A percentile compares a stretch with the other conserved stretches of the same genome.
Conservation (phyloP, 2,797 vertebrate genomes). For the Labroides dimidiatus region DNA sequence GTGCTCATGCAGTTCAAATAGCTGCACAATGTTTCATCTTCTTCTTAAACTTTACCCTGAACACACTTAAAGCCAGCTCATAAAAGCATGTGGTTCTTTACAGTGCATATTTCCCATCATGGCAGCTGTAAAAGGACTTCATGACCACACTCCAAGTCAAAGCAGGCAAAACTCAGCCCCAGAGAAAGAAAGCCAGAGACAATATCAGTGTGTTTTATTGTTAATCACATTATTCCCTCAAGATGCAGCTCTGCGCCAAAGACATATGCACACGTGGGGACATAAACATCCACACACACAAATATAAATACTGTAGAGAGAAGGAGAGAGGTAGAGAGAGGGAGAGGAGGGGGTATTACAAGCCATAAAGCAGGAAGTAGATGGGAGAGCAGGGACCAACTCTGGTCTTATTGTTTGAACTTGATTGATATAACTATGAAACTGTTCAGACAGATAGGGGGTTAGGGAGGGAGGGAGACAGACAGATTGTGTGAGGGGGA, state of each 20-base stretch:
- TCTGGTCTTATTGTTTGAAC: conserved; percentile 76
- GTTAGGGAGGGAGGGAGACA: conserved; percentile 34
- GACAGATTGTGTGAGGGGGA: conserved; percentile 45
- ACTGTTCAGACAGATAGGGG: conserved; percentile 68
- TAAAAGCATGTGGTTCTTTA: conserved; percentile 15
- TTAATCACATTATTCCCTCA: conserved; percentile 51
- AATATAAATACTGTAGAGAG: conserved; percentile 7
- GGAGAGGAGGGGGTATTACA: conserved; percentile 50
- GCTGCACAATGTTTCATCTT: conserved; percentile 14
- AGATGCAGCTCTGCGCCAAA: conserved; percentile 39
- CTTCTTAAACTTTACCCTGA: conserved; percentile 14
- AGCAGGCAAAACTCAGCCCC: conserved; percentile 17
- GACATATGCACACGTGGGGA: conserved; percentile 37
- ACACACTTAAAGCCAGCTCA: conserved; percentile 1
- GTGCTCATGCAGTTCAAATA: conserved; percentile 22
- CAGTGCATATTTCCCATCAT: conserved; percentile 7
- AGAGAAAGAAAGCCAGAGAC: conserved; percentile 20
- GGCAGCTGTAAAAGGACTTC: conserved; percentile 31
- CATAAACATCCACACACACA: conserved; percentile 41
- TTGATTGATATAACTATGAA: conserved; percentile 81
- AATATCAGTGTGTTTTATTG: conserved; percentile 49
- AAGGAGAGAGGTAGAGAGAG: neutral
- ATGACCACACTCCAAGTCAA: conserved; percentile 21
- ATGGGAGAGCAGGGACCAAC: conserved; percentile 77
- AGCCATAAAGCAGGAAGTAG: conserved; percentile 76